Evolutionary conservation across 2,797 vertebrate species (phyloP), one percentile per base, ranked within the genome.

Genomic region (Todus mexicanus): DNA sequence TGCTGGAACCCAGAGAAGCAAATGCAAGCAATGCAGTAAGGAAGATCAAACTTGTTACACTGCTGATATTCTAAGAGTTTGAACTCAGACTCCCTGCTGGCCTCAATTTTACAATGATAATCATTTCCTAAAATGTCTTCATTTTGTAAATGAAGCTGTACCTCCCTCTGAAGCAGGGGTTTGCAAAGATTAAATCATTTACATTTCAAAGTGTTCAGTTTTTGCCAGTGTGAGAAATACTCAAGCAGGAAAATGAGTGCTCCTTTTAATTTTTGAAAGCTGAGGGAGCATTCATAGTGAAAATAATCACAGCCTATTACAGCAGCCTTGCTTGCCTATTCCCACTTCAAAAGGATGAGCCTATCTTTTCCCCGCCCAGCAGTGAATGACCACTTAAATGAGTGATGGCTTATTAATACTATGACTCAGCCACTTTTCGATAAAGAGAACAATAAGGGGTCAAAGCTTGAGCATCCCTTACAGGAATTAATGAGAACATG

Each of bases 361-460:
- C 93, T 94, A 92, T 93, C 96, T 96, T 95, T 79, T 90, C 92
- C 89, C 93, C 89, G 27, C 92, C 92, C 93, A 94, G 87, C 93
- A 87, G 59, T 97, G 79, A 95, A 94, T 92, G 96, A 96, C 97
- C 96, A 88, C 91, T 96, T 97, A 94, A 96, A 70, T 97, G 98
- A 98, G 95, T 97, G 97, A 98, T 98, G 98, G 98, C 97, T 98
- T 97, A 98, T 96, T 96, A 95, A 97, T 98, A 97, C 90, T 96
- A 91, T 98, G 98, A 98, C 97, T 97, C 95, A 97, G 96, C 94
- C 96, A 95, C 96, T 98, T 97, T 97, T 97, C 83, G 97, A 95
- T 96, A 97, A 84, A 92, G 53, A 95, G 92, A 86, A 82, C 93
- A 98, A 97, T 96, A 97, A 91, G 97, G 92, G 98, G 98, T 98